phyloP scores from a whole-genome alignment of 64 coral and sea anemone genomes.

The Pocillopora verrucosa region DNA sequence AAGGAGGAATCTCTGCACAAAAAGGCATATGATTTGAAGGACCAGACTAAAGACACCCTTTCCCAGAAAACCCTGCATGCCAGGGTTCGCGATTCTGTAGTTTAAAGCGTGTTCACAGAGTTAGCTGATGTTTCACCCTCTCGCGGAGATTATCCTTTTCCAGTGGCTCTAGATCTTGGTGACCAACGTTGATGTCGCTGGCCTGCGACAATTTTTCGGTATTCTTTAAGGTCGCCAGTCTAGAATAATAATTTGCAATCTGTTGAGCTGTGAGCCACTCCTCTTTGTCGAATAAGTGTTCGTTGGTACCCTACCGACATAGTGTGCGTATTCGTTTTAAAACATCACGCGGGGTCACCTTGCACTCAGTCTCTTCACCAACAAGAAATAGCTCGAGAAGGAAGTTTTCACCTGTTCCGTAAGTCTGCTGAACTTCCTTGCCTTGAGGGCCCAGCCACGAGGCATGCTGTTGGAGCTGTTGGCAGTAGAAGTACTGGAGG shows the following conservation, averaged over 20 bases:
- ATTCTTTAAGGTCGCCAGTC: slow-evolving; percentile 17
- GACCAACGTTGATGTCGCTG: neutral
- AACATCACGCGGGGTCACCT: slow-evolving; percentile 9
- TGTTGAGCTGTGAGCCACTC: neutral
- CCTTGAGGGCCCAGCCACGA: slow-evolving; percentile 6
- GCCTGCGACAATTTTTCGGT: neutral
- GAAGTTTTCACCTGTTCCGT: slow-evolving; percentile 12
- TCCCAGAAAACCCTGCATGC: too few relatives aligned
- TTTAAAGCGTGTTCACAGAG: slow-evolving; percentile 30
- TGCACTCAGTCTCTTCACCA: neutral
- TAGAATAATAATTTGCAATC: neutral
- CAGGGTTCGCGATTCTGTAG: slow-evolving; percentile 3
- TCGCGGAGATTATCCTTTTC: slow-evolving; percentile 2
- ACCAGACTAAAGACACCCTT: too few relatives aligned
- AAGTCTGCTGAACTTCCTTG: slow-evolving; percentile 8
- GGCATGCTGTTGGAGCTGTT: neutral
- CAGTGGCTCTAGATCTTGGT: slow-evolving; percentile 6
- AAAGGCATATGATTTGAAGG: slow-evolving; percentile 1
- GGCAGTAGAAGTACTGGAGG: slow-evolving; percentile 19
- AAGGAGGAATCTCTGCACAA: slow-evolving; percentile 14
- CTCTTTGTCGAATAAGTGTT: slow-evolving; percentile 9
- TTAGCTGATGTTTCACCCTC: neutral
- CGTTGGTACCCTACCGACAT: neutral
- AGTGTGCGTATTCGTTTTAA: slow-evolving; percentile 16
- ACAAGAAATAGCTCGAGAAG: slow-evolving; percentile 24